Evolutionary conservation across 1,140 invertebrate species (phyloP), one percentile per base, ranked within the genome.

Genomic region (Zaprionus inermis): DNA sequence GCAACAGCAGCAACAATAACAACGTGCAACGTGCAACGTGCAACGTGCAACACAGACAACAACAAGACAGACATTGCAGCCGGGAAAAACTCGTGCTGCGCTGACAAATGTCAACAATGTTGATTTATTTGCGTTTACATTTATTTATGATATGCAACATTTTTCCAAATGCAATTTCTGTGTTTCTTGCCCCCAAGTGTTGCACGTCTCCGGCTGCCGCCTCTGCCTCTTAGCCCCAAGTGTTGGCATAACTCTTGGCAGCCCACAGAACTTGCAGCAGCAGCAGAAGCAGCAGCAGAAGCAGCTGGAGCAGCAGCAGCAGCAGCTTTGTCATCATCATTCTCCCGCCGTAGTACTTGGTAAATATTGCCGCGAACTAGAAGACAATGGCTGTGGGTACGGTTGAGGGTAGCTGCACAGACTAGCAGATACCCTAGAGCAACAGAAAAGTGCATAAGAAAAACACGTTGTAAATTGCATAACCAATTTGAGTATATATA

Each of bases 141-240:
- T 86, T 86, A 88, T 88, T 88, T 86, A 88, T 88, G 83, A 86
- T 82, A 88, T 86, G 82, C 82, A 82, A 86, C 83, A 86, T 86
- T 86, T 86, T 85, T 78, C 49, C 72, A 85, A 85, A 85, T 86
- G 82, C 82, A 76, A 86, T 86, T 86, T 86, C 69, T 82, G 61
- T 79, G 67, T 81, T 70, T 66, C 58, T 66, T 63, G 44, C 46
- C 66, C 30, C 70, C 14, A 14, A n/a, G n/a, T 36, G 12, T 41
- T 41, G 5, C n/a, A n/a, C 14, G 36, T 6, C 36, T n/a, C 44
- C 16, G 55, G 61, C 49, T 60, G 49, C 38, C 22, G 36, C 24
- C 24, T 63, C 32, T 52, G 16, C 14, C 3, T 51, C 24, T 12
- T 60, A 34, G 30, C 65, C 38, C 38, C 71, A 73, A 73, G 71